Evolutionary conservation across 2,888 invertebrate genomes (phyloP), one percentile per base, ranked within the genome.

Genomic region (Eueremaeus valkanovi): DNA sequence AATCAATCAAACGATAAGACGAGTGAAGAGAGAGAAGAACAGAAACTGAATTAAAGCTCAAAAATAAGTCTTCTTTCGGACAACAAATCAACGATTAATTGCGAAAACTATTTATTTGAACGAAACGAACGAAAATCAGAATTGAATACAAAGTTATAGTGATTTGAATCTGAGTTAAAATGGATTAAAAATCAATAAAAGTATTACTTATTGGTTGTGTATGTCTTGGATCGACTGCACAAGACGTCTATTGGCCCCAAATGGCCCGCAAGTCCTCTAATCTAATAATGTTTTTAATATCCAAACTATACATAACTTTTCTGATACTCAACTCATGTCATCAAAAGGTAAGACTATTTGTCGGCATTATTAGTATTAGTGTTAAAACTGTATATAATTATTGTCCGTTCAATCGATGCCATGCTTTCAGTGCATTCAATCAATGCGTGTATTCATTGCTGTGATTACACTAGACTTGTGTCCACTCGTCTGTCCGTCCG

Each of bases 271-370:
- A 9, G 36, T 11, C 8, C 36, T 36, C 21, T 11, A 33, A 66
- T 21, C 36, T 36, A 40, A 66, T 33, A 33, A 66, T 66, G 63
- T n/a, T 16, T 66, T 66, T 66, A 2, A 31, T 66, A 18, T 2
- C 21, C 21, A 66, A 66, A 66, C 63, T 66, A 21, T 36, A 36
- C 36, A 66, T 36, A 11, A 36, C 63, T 66, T 36, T 66, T 21
- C n/a, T 66, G n/a, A 66, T 66, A 36, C 63, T 36, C 21, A 33
- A 36, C 21, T 36, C 36, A 66, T 36, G 36, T 21, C 63, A 66
- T 36, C 63, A 66, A 66, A 66, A 66, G 33, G 63, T 66, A 66
- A 66, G 63, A n/a, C n/a, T n/a, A n/a, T n/a, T n/a, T n/a, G n/a
- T n/a, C n/a, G n/a, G 29, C 29, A 31, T 31, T 36, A 2, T 66